These are phyloP conservation scores for Zosterops lateralis DNA, from an alignment of 2,113 vertebrate genomes.

Conservation along the genomic window DNA sequence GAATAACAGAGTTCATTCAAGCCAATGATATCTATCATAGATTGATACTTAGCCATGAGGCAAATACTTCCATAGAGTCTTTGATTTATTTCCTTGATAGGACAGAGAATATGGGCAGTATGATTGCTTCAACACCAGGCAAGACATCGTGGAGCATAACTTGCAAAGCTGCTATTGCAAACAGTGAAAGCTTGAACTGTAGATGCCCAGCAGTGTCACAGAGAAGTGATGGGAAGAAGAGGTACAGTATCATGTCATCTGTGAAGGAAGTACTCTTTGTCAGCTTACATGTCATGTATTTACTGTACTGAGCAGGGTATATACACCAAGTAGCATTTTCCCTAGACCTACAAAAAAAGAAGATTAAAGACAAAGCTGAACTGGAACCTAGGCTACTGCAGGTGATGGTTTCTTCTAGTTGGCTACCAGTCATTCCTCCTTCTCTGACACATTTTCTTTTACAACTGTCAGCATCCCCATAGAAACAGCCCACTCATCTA, in stretches of 20 bases:
- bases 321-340: background rate
- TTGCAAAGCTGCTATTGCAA: background rate
- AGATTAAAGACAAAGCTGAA: background rate
- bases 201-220: background rate
- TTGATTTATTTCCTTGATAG: background rate
- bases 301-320: background rate
- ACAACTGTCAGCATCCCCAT: background rate
- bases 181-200: background rate
- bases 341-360: background rate
- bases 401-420: background rate
- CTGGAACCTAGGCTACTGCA: background rate
- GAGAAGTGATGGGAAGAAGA: background rate
- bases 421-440: background rate
- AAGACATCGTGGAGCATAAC: background rate
- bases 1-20: background rate
- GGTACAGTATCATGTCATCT: background rate
- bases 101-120: background rate
- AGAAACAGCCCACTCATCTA: background rate
- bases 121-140: background rate
- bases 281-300: background rate
- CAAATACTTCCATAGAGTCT: background rate
- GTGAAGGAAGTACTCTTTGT: background rate
- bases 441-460: background rate
- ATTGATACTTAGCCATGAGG: background rate
- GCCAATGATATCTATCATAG: background rate